Evolutionary conservation across 2,797 vertebrate species (phyloP).

Genomic region (Somateria mollissima): DNA sequence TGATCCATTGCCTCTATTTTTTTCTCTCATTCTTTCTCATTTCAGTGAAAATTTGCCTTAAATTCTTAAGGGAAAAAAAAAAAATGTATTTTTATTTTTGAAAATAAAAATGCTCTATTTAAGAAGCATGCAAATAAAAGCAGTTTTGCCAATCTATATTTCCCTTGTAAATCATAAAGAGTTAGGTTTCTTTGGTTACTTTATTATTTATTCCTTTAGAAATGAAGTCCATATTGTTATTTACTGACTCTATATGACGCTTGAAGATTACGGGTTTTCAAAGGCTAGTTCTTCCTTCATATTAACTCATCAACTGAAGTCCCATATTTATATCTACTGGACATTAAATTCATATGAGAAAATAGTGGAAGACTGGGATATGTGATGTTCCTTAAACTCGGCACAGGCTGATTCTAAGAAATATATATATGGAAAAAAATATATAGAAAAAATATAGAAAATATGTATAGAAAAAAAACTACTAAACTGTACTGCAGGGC

Average conservation of each 20-base stretch:
- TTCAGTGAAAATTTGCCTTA: not conserved
- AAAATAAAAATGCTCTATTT: not conserved
- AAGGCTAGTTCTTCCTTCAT: not conserved
- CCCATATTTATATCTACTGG: too few species aligned
- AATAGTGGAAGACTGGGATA: not conserved
- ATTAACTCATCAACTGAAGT: not conserved
- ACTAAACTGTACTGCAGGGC: not conserved
- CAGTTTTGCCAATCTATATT: not conserved
- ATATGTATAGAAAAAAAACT: not conserved
- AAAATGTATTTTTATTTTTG: not conserved
- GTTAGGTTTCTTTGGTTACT: not conserved
- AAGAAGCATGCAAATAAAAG: not conserved
- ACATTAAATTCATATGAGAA: not conserved
- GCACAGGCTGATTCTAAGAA: too few species aligned
- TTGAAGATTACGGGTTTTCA: not conserved
- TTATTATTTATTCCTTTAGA: not conserved
- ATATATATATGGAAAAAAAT: too few species aligned
- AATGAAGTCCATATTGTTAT: not conserved
- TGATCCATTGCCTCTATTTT: constrained; percentile 6
- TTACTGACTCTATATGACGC: not conserved
- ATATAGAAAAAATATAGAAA: too few species aligned
- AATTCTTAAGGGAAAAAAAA: constrained; percentile 15
- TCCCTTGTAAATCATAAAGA: not conserved
- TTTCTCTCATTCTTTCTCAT: constrained; percentile 13
- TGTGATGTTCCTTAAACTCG: not conserved